Evolutionary conservation across 2,888 invertebrate species (phyloP), one percentile per base, ranked within the genome.

Genomic region (Cheilosia grossa): DNA sequence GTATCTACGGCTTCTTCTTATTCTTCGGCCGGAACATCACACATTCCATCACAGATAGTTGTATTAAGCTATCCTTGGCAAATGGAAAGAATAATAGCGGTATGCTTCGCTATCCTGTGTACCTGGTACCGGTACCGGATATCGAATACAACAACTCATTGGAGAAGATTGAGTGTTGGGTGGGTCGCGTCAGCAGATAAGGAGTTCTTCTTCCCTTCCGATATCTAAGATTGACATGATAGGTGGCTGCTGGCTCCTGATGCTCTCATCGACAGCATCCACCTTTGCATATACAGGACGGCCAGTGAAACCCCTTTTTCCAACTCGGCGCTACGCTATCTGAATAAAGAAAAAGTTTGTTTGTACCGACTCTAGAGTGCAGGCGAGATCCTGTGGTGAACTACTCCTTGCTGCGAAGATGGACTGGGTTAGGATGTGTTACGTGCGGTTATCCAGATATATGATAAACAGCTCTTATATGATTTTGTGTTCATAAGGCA

Each of bases 381-480:
- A 17, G 47, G 30, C n/a, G 30, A 27, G 24, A 64, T 64, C 53
- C 66, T 53, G 37, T n/a, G 64, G 64, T 19, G 24, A 44, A 51
- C 21, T 63, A 51, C 30, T 63, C 70, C 30, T 72, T 30, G 33
- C 37, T 13, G 13, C 10, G 30, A 19, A n/a, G 42, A n/a, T 51
- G 53, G 56, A 44, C 58, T 59, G 33, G 59, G 58, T 64, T 53
- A 59, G 40, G 40, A 37, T 61, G 54, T 42, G 19, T 69, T 51
- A 63, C 67, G 63, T 82, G 54, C 54, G 61, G 79, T 79, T 73
- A 69, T 79, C 47, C 64, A 74, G 78, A 73, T 78, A 67, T 78
- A 82, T 74, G 74, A 73, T 83, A 79, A 83, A 73, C 79, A 83
- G 61, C 73, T 64, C 63, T 63, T 64, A 74, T 83, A 74, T 83